A percentile compares a stretch with the other conserved stretches of the same genome.
Evolutionary conservation across 2,888 invertebrate species (phyloP).

Genomic region (Poecilus cupreus): DNA sequence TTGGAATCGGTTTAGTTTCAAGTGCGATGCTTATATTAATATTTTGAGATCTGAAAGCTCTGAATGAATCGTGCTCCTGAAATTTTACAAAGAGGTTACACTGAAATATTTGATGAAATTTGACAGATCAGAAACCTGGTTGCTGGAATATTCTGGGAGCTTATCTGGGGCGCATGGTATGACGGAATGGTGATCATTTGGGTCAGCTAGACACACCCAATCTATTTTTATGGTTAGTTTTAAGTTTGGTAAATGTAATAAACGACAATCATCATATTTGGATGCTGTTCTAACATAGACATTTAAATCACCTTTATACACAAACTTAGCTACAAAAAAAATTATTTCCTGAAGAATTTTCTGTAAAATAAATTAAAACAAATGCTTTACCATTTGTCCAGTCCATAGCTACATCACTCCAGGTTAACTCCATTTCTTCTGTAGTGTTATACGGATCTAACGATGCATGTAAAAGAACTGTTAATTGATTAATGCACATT

Average conservation of each 20-base stretch:
- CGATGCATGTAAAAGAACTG: conserved; percentile 95
- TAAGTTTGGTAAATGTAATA: conserved; percentile 93
- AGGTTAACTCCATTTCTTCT: conserved; percentile 98
- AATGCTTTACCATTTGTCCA: conserved; percentile 89
- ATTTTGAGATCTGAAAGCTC: conserved; percentile 94
- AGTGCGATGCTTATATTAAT: conserved; percentile 85
- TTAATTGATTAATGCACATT: conserved; percentile 89
- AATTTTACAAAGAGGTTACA: conserved; percentile 60
- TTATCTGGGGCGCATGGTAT: conserved; percentile 97
- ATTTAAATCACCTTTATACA: conserved; percentile 94
- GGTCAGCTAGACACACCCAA: conserved; percentile 95
- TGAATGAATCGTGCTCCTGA: conserved; percentile 93
- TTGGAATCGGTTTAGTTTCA: conserved; percentile 81
- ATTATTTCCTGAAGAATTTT: no score
- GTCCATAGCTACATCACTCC: conserved; percentile 94
- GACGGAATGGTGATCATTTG: conserved; percentile 96
- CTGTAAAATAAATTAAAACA: no score
- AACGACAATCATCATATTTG: conserved; percentile 98
- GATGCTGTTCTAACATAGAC: conserved; percentile 97
- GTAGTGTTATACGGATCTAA: conserved; percentile 99
- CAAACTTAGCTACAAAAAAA: conserved; percentile 81
- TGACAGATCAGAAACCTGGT: conserved; percentile 78
- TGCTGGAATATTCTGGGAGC: conserved; percentile 96
- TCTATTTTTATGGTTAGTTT: conserved; percentile 88
- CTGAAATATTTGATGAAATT: neutral